Percentiles rank a stretch among this genome's conserved stretches.
Evolutionary conservation across 2,113 vertebrate species (phyloP).

Genomic region (Edolisoma coerulescens): DNA sequence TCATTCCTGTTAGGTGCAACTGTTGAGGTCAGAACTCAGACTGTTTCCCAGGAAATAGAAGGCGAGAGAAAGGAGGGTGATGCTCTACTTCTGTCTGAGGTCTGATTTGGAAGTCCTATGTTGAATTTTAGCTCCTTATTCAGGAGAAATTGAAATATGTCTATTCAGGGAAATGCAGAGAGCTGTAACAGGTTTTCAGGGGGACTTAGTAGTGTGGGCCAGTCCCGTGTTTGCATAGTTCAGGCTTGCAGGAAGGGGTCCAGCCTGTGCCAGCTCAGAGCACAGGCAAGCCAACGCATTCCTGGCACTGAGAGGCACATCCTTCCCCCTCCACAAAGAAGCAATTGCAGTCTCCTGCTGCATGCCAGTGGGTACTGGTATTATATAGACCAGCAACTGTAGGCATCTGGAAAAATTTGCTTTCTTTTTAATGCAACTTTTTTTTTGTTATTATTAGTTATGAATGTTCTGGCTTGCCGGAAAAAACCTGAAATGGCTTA

Average conservation of each 20-base stretch:
- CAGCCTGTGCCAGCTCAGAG: background rate
- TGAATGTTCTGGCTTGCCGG: background rate
- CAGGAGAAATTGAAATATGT: background rate
- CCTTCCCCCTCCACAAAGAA: background rate
- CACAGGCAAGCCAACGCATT: background rate
- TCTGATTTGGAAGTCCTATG: background rate
- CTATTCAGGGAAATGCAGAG: background rate
- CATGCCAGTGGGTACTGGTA: background rate
- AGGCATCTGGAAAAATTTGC: background rate
- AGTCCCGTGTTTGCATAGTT: fast-evolving
- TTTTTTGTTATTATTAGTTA: background rate
- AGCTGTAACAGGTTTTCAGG: background rate
- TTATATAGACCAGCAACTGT: background rate
- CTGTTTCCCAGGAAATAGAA: background rate
- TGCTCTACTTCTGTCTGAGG: background rate
- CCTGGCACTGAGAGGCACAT: too few species aligned
- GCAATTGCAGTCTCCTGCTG: background rate
- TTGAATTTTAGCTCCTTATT: background rate
- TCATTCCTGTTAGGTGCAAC: background rate
- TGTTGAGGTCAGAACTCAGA: background rate
- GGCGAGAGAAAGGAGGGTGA: background rate
- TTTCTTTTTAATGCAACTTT: background rate
- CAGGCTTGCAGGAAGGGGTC: background rate
- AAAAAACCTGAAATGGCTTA: background rate
- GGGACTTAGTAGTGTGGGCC: background rate